Percentiles rank a stretch among this genome's conserved stretches.
These are phyloP conservation scores for Pollenia amentaria DNA, from an alignment of 2,888 invertebrate species.

Conservation along the genomic window DNA sequence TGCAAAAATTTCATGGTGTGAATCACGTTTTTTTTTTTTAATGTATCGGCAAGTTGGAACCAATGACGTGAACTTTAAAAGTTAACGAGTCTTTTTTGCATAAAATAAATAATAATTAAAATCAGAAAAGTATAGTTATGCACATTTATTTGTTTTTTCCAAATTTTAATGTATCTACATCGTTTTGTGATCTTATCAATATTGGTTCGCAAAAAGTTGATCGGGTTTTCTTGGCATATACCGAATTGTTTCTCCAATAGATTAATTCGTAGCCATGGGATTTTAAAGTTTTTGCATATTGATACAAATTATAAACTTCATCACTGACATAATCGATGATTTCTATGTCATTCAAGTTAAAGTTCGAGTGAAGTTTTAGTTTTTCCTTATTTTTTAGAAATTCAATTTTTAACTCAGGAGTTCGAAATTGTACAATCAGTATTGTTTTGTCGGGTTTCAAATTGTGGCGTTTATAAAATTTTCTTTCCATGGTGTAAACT, in stretches of 20 bases:
- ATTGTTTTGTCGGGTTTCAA: constrained; percentile 53
- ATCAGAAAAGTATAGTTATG: neutral
- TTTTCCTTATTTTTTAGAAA: constrained; percentile 65
- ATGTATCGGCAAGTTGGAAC: too few species aligned
- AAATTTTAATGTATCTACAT: constrained; percentile 58
- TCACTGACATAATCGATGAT: constrained; percentile 63
- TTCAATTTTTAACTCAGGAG: constrained; percentile 46
- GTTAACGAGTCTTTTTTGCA: too few species aligned
- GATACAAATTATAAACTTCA: constrained; percentile 61
- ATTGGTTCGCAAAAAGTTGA: constrained; percentile 56
- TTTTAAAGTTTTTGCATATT: constrained; percentile 66
- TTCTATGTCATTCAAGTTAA: constrained; percentile 29
- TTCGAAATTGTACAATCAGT: constrained; percentile 52
- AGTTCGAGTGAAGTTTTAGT: constrained; percentile 3
- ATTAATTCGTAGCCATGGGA: constrained; percentile 32
- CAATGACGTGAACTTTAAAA: too few species aligned
- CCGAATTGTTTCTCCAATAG: constrained; percentile 67
- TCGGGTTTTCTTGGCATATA: constrained; percentile 57
- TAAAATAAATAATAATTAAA: too few species aligned
- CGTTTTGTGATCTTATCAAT: constrained; percentile 51
- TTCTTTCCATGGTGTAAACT: constrained; percentile 35
- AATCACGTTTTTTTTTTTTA: too few species aligned
- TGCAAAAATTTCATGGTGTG: too few species aligned
- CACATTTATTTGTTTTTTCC: neutral
- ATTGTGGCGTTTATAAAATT: constrained; percentile 57